Evolutionary conservation across 1,140 invertebrate species (phyloP).

Genomic region (Ceratina australensis): DNA sequence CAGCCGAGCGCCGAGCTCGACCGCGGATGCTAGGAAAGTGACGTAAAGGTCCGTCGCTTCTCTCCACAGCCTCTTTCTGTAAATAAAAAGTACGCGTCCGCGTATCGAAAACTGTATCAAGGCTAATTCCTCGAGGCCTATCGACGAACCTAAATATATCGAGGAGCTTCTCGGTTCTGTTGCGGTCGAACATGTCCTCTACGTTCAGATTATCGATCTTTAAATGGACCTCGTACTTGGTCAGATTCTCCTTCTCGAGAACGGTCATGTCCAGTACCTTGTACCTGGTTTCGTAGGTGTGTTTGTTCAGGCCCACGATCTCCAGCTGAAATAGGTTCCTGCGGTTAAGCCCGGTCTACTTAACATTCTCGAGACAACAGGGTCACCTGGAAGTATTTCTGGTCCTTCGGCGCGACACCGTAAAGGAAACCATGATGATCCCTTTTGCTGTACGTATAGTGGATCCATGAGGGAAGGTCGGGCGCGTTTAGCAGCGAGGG

Average conservation of each 20-base stretch:
- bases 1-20: slow-evolving; percentile 89
- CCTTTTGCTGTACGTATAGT: slow-evolving; percentile 87
- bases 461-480: slow-evolving; percentile 91
- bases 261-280: slow-evolving; percentile 84
- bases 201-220: slow-evolving; percentile 94
- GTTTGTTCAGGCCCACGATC: slow-evolving; percentile 87
- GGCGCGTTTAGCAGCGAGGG: slow-evolving; percentile 85
- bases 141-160: slow-evolving; percentile 84
- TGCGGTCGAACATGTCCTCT: slow-evolving; percentile 87
- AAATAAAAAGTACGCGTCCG: slow-evolving; percentile 18
- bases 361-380: neutral
- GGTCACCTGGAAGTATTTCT: slow-evolving; percentile 79
- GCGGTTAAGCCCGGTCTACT: too few relatives aligned
- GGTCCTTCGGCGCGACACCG: slow-evolving; percentile 86
- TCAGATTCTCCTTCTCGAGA: slow-evolving; percentile 83
- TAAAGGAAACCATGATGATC: slow-evolving; percentile 89
- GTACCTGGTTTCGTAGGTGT: slow-evolving; percentile 88
- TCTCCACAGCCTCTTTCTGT: slow-evolving; percentile 80
- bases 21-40: slow-evolving; percentile 90
- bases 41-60: slow-evolving; percentile 85
- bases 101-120: neutral
- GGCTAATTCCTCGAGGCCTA: neutral
- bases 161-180: slow-evolving; percentile 85
- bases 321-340: slow-evolving; percentile 81
- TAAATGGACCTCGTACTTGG: slow-evolving; percentile 88